Evolutionary conservation across 2,797 vertebrate species (phyloP), one percentile per base, ranked within the genome.

Genomic region (Parauchenoglanis ngamensis): DNA sequence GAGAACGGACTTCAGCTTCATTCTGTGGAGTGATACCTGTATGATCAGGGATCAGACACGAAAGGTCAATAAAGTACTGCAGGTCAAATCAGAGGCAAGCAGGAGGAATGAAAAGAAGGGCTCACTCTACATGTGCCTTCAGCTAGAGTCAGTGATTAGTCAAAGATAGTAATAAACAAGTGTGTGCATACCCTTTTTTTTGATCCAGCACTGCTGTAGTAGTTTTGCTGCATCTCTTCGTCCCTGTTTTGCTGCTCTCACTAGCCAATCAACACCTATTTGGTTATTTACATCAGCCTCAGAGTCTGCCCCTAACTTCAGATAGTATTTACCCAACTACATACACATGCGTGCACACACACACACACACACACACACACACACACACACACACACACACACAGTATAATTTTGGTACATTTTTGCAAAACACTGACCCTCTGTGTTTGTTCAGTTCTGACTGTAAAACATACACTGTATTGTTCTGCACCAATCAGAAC

Each of bases 211-310:
- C 61, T 92, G 95, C 78, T 95, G 96, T 54, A 99, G 90, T 1
- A 94, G 87, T 89, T 93, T 97, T 3, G 97, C 96, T 0, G 98
- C 97, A 85, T 96, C 94, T 86, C 95, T 96, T 84, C 96, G 94
- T 59, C 98, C 98, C 89, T 98, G 98, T 94, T 98, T 99, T 56
- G 97, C 97, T 0, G 97, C 97, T 89, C 96, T 95, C 85, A 98
- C 91, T 79, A 99, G 92, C 98, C 98, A 99, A 68, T 94, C 94
- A 84, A 99, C 97, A 0, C 96, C 98, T 2, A 92, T 94, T 8
- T 85, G 90, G 59, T 94, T 97, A 92, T 99, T 98, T 65, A 94
- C 90, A 21, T 99, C 98, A 83, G 95, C 90, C 2, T 99, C 96
- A 12, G 92, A 93, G 1, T 96, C 93, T 46, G 94, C 91, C 3